Percentiles rank a stretch among this genome's conserved stretches.
Evolutionary conservation across 2,888 invertebrate species (phyloP).

Genomic region (Graphium colonna): DNA sequence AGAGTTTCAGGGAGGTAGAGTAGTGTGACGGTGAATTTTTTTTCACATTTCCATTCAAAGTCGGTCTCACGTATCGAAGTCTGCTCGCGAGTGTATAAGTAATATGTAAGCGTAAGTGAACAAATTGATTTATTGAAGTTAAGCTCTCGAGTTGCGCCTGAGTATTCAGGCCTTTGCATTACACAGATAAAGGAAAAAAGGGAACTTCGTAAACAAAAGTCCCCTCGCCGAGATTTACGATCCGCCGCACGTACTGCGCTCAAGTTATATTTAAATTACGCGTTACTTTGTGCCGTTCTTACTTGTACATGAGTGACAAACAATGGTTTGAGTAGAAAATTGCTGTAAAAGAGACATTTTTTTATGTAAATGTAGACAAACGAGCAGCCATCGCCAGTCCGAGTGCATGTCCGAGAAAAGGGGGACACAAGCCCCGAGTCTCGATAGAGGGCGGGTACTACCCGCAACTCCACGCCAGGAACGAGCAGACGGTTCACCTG

Average conservation of each 20-base stretch:
- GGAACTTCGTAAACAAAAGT: constrained; percentile 78
- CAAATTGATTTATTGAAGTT: constrained; percentile 80
- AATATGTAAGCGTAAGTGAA: constrained; percentile 74
- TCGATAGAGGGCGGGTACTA: too few species aligned
- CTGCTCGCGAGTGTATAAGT: constrained; percentile 45
- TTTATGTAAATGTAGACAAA: too few species aligned
- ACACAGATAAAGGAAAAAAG: constrained; percentile 76
- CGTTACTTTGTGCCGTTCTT: constrained; percentile 7
- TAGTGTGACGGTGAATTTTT: constrained; percentile 41
- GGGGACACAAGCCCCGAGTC: too few species aligned
- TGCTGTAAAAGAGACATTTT: too few species aligned
- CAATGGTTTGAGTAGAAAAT: neutral
- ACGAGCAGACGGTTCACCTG: too few species aligned
- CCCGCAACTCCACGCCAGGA: too few species aligned
- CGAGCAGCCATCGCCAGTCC: too few species aligned
- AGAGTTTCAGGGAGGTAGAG: constrained; percentile 29
- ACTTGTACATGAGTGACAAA: neutral
- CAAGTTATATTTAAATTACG: constrained; percentile 73
- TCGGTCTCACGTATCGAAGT: constrained; percentile 60
- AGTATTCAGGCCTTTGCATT: constrained; percentile 73
- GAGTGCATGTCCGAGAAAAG: too few species aligned
- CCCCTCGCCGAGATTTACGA: constrained; percentile 78
- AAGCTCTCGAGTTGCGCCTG: constrained; percentile 70
- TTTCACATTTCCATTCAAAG: constrained; percentile 54
- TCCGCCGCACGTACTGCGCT: constrained; percentile 68